Evolutionary conservation across 2,797 vertebrate genomes (phyloP).

Genomic region (Characodon lateralis): DNA sequence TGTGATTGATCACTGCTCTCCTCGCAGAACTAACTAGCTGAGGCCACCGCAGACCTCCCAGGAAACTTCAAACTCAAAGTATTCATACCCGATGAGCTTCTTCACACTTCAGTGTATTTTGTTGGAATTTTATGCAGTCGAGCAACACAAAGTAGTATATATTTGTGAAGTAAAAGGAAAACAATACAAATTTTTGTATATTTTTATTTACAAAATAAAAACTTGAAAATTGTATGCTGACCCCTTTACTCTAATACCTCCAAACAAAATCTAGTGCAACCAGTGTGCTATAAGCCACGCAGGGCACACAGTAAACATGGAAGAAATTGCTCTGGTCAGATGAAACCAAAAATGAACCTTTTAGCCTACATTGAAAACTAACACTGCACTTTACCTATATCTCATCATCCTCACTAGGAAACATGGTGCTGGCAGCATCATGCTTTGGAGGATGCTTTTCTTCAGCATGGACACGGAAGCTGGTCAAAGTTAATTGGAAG

Average conservation of each 20-base stretch:
- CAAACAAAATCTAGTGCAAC: background rate
- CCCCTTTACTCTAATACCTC: background rate
- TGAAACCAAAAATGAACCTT: background rate
- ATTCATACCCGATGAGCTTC: background rate
- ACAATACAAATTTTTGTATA: background rate
- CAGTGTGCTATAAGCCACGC: too few species aligned
- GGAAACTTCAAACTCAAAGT: background rate
- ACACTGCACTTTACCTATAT: background rate
- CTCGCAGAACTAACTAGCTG: conserved; percentile 39
- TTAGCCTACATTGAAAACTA: background rate
- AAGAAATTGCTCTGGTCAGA: background rate
- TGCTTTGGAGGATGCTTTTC: background rate
- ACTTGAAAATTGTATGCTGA: background rate
- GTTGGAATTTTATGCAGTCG: background rate
- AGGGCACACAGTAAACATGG: background rate
- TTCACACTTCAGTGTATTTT: background rate
- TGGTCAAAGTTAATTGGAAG: too few species aligned
- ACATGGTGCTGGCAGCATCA: background rate
- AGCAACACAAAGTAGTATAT: background rate
- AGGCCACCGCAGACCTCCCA: conserved; percentile 29
- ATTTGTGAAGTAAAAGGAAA: background rate
- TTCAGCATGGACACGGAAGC: too few species aligned
- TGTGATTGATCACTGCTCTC: conserved; percentile 67
- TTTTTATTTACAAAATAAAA: background rate
- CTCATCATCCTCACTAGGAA: background rate